Conservation (phyloP, 2,888 invertebrate genomes). For the Conchocele bisecta region DNA sequence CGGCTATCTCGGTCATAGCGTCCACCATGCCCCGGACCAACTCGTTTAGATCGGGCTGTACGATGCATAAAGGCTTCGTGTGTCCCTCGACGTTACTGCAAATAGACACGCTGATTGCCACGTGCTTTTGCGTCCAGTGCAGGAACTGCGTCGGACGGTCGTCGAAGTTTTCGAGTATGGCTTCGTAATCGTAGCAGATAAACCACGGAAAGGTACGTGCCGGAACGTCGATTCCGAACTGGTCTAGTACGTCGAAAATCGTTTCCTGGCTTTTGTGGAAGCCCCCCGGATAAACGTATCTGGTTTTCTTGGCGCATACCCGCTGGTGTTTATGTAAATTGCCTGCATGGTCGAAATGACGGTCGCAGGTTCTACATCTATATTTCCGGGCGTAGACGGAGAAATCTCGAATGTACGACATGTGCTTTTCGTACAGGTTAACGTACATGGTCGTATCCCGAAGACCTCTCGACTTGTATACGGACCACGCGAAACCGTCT, state of each 20-base stretch:
- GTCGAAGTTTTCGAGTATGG: constrained; percentile 18
- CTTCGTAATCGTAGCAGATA: constrained; percentile 42
- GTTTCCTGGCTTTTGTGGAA: constrained; percentile 14
- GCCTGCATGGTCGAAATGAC: constrained; percentile 18
- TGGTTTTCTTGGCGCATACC: constrained; percentile 32
- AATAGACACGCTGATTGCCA: constrained; percentile 37
- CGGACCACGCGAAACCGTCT: constrained; percentile 29
- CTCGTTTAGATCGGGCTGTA: constrained; percentile 27
- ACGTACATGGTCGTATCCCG: constrained; percentile 37
- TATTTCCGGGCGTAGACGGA: constrained; percentile 15
- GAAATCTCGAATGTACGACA: constrained; percentile 30
- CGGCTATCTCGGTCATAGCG: constrained; percentile 13
- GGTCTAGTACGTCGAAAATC: constrained; percentile 38
- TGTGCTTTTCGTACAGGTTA: constrained; percentile 42
- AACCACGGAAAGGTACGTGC: constrained; percentile 40
- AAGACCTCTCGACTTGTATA: constrained; percentile 36
- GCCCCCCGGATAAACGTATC: constrained; percentile 43
- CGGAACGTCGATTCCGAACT: constrained; percentile 34
- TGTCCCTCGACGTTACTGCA: constrained; percentile 40
- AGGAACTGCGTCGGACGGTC: constrained; percentile 22
- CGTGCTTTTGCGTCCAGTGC: constrained; percentile 39
- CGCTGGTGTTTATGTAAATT: constrained; percentile 32
- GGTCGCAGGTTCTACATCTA: constrained; percentile 41
- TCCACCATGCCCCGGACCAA: constrained; percentile 25
- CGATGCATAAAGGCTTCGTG: constrained; percentile 27